Base-by-base conservation (phyloP, 2,888 invertebrate species). In the Tineola bisselliella region DNA sequence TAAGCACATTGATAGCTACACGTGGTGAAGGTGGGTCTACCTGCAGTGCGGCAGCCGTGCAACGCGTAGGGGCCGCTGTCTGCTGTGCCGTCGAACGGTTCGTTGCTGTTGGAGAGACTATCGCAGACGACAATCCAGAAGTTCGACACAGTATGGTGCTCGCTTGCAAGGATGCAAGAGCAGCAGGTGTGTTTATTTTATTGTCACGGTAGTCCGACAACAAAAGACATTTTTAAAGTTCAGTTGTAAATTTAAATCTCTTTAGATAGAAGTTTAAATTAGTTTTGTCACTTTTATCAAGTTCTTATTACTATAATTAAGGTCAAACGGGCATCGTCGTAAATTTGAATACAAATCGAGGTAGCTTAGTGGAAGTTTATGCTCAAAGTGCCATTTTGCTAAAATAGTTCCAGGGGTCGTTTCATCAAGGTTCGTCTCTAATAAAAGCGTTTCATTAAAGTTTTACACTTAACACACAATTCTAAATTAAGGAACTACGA, bases 101-200 rank as follows among this genome's bases (percentile, higher is more conserved):
- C 89, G 98, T 98, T 69, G 95, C 97, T 52, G 98, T 99, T 66
- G 99, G 99, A 52, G 98, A 99, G 87, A 95, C 97, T 71, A 99
- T 99, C 76, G 99, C 98, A 58, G 98, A 98, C 83, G 98, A 98
- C 88, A 98, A 99, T 89, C 93, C 94, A 31, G 98, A 99, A 83
- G 96, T 99, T 68, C 93, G 96, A 69, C 93, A 94, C 74, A 98
- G 98, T 79, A 99, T 99, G 98, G 97, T 95, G 80, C 96, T 98
- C 71, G 98, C 99, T 25, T 99, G 99, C 87, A 96, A 95, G 76
- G 98, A 99, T 77, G 98, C 99, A 13, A 88, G 98, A 69, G 91
- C 94, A 72, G 98, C 98, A 77, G 98, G 99, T 97, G 79, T 82
- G 82, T 76, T 38, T 25, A 25, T 25, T 25, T 25, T 25, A 4